phyloP scores from a whole-genome alignment of 2,113 vertebrate species.

The Hippocampus zosterae region DNA sequence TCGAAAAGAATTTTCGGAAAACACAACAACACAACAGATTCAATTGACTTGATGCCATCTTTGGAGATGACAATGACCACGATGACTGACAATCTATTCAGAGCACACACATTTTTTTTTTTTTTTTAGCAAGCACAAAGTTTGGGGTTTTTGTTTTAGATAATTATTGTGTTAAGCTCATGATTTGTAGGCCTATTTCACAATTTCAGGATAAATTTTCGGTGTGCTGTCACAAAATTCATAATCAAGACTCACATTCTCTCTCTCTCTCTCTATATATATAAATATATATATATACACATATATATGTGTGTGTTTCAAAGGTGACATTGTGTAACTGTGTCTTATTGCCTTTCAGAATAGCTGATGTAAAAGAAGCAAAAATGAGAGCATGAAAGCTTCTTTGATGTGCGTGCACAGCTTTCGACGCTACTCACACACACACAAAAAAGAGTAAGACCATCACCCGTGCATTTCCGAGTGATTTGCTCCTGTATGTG shows the following conservation, averaged over 20 bases:
- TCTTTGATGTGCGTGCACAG: slow-evolving; percentile 25
- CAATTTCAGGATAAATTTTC: background rate
- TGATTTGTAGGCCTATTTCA: background rate
- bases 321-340: background rate
- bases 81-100: background rate
- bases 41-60: background rate
- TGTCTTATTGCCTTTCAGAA: slow-evolving; percentile 9
- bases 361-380: slow-evolving; percentile 21
- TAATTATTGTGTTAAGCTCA: background rate
- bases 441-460: background rate
- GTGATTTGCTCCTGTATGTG: slow-evolving; percentile 7
- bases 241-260: no score
- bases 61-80: background rate
- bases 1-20: no score
- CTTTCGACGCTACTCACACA: no score
- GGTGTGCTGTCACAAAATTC: no score
- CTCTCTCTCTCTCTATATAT: no score
- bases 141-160: no score
- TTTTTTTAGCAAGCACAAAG: background rate
- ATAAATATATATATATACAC: no score
- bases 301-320: no score
- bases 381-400: slow-evolving; percentile 26
- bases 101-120: background rate
- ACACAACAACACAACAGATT: no score
- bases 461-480: slow-evolving; percentile 6